Evolutionary conservation across 1,140 invertebrate species (phyloP), one percentile per base, ranked within the genome.

Genomic region (Drosophila kohkoa): DNA sequence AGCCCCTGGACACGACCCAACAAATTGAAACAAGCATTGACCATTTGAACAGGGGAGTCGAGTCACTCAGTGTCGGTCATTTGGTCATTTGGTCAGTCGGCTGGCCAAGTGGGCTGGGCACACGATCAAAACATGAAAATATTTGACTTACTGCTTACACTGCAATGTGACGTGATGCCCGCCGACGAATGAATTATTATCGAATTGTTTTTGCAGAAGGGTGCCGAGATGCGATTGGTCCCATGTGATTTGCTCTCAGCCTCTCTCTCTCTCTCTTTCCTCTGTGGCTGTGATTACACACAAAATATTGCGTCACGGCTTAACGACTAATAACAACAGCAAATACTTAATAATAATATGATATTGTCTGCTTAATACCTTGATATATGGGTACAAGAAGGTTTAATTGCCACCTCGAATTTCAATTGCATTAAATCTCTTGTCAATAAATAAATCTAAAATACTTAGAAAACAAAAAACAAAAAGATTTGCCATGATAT

Each of bases 81-180:
- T 41, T 38, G 35, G 30, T 32, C 4, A 16, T 10, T 20, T 45
- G 57, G 16, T 46, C n/a, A 20, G 41, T 15, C n/a, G 38, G 38
- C 10, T 30, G 35, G 55, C 75, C 65, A 48, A 89, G 86, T 89
- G 85, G 85, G 85, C 72, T 89, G 85, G 85, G 58, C 85, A 81
- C 81, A 89, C 85, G 85, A 89, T 89, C 85, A 89, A 78, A 89
- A 89, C 85, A 89, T 89, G 67, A 89, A 89, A 89, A 89, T 89
- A 89, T 89, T 89, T 89, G 78, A 89, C 85, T 89, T 79, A 81
- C 75, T 68, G 78, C 85, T 89, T 89, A 89, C 81, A 89, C 54
- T 25, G 20, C 20, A 25, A 25, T 3, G 20, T 58, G 35, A 15
- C 41, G 41, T 11, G 11, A 28, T 60, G 52, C 68, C 59, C 52